Conservation (phyloP, 2,113 vertebrate species). For the Oryzias woworae region DNA sequence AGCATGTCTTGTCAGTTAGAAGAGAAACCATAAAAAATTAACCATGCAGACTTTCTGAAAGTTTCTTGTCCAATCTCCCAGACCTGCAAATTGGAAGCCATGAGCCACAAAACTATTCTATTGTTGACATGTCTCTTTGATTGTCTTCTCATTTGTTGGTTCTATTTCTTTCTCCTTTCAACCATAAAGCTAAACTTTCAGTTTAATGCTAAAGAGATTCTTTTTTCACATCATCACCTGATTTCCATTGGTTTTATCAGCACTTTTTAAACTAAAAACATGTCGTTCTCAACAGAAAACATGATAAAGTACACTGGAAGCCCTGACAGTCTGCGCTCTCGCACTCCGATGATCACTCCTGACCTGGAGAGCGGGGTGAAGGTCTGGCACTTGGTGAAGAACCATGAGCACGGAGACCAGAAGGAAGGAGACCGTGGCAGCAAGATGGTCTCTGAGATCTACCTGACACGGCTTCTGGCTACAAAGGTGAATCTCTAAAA, state of each 20-base stretch:
- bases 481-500: constrained; percentile 85
- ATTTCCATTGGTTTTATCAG: not conserved
- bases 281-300: constrained; percentile 82
- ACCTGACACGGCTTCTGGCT: constrained; percentile 93
- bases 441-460: constrained; percentile 99
- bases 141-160: constrained; percentile 1
- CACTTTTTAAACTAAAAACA: not conserved
- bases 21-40: constrained; percentile 70
- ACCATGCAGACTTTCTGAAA: constrained; percentile 62
- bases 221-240: not conserved
- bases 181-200: not conserved
- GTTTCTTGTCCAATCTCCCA: constrained; percentile 70
- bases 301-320: constrained; percentile 99
- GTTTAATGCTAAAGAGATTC: too few species aligned
- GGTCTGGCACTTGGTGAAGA: constrained; percentile 98
- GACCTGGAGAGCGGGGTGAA: constrained; percentile 96
- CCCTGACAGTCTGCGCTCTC: constrained; percentile 94
- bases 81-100: constrained; percentile 37
- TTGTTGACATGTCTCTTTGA: constrained; percentile 17
- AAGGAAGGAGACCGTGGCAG: constrained; percentile 96
- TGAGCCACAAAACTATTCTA: constrained; percentile 15
- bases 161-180: not conserved
- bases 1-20: constrained; percentile 34
- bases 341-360: constrained; percentile 97
- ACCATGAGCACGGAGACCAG: constrained; percentile 97